A percentile compares a stretch with the other conserved stretches of the same genome.
Evolutionary conservation across 2,113 vertebrate species (phyloP).

Genomic region (Cyanocitta stelleri): DNA sequence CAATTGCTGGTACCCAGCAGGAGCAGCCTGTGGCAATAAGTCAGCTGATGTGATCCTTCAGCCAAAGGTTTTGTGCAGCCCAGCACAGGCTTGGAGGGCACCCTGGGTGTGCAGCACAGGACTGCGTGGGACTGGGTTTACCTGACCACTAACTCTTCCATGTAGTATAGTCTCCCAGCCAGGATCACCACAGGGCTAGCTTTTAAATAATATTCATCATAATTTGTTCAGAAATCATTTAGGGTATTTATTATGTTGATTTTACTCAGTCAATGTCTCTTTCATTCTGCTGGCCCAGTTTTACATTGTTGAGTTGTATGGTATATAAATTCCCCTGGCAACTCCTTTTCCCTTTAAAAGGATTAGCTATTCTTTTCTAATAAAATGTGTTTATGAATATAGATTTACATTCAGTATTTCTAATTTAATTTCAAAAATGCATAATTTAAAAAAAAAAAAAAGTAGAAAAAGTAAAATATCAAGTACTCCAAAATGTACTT

Average conservation of each 20-base stretch:
- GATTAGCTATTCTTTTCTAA: neutral
- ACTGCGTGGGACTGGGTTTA: accelerated
- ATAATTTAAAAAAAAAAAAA: neutral
- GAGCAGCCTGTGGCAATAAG: neutral
- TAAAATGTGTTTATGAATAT: neutral
- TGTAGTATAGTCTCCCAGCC: neutral
- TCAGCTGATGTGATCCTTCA: neutral
- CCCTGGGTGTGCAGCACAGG: neutral
- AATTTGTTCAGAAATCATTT: neutral
- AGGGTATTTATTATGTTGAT: neutral
- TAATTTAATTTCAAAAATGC: neutral
- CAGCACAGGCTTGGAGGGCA: neutral
- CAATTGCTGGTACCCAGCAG: no score
- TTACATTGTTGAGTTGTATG: neutral
- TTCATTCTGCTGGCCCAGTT: neutral
- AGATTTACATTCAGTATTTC: neutral
- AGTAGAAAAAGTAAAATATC: neutral
- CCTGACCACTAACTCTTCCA: neutral
- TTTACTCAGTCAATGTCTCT: neutral
- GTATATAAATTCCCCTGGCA: neutral
- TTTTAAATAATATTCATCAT: neutral
- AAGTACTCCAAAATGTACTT: neutral
- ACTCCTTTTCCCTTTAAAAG: neutral
- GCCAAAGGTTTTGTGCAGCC: neutral
- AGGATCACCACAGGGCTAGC: neutral